Conservation (phyloP, 2,888 invertebrate genomes). For the Protophormia terraenovae region DNA sequence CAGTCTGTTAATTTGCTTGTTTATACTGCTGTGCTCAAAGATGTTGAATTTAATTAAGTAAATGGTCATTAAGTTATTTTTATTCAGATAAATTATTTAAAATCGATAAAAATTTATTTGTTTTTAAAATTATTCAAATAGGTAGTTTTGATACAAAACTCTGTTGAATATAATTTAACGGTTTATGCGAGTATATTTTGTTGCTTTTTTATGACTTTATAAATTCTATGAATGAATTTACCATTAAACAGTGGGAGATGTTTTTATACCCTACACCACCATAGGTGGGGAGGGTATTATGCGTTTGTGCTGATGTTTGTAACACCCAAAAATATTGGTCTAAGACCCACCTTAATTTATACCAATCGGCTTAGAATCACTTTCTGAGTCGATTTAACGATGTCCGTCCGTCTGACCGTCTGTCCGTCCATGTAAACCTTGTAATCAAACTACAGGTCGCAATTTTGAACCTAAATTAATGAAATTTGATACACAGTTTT, state of each 20-base stretch:
- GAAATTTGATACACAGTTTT: too few species aligned
- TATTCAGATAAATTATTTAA: background rate
- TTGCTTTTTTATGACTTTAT: background rate
- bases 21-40: background rate
- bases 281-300: too few species aligned
- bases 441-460: too few species aligned
- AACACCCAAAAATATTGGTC: too few species aligned
- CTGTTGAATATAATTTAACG: background rate
- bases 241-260: background rate
- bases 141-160: background rate
- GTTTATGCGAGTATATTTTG: background rate
- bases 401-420: too few species aligned
- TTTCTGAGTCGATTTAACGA: too few species aligned
- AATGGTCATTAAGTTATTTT: background rate
- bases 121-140: background rate
- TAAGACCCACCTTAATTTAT: too few species aligned
- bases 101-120: background rate
- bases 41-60: background rate
- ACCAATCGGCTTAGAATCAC: too few species aligned
- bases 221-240: background rate
- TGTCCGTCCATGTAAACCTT: too few species aligned
- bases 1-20: background rate
- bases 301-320: too few species aligned
- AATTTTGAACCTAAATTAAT: too few species aligned
- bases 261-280: too few species aligned